Evolutionary conservation across 2,113 vertebrate genomes (phyloP).

Genomic region (Epinephelus moara): DNA sequence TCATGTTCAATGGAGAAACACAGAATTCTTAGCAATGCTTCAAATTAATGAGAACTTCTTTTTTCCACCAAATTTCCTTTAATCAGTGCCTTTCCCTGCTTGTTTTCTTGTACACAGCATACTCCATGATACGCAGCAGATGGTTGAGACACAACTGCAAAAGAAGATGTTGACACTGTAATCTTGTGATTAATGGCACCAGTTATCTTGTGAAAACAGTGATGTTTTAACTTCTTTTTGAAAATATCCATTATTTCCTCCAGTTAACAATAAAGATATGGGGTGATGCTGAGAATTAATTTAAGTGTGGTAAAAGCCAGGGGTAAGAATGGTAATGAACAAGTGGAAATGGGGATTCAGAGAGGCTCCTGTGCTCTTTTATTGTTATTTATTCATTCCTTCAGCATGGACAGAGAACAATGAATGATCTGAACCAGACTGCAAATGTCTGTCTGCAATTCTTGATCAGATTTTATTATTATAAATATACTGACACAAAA

Average conservation of each 20-base stretch:
- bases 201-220: conserved; percentile 47
- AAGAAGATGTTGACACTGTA: conserved; percentile 53
- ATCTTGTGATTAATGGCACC: conserved; percentile 47
- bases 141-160: conserved; percentile 33
- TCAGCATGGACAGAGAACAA: conserved; percentile 14
- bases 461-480: conserved; percentile 1
- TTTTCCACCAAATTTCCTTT: conserved; percentile 42
- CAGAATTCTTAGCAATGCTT: conserved; percentile 9
- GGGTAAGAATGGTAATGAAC: conserved; percentile 15
- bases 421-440: conserved; percentile 16
- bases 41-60: conserved; percentile 43
- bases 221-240: conserved; percentile 26
- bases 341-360: conserved; percentile 10
- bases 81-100: conserved; percentile 50
- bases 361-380: background rate
- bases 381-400: conserved; percentile 3
- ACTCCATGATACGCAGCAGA: conserved; percentile 35
- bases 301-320: background rate
- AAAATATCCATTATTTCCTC: conserved; percentile 9
- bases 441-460: conserved; percentile 19
- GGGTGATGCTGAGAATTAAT: background rate
- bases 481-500: background rate
- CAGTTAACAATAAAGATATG: conserved; percentile 4
- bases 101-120: conserved; percentile 32
- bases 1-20: conserved; percentile 15